A percentile compares a stretch with the other conserved stretches of the same genome.
These are phyloP conservation scores for Stenurella melanura DNA, from an alignment of 2,888 invertebrate species.

Conservation along the genomic window DNA sequence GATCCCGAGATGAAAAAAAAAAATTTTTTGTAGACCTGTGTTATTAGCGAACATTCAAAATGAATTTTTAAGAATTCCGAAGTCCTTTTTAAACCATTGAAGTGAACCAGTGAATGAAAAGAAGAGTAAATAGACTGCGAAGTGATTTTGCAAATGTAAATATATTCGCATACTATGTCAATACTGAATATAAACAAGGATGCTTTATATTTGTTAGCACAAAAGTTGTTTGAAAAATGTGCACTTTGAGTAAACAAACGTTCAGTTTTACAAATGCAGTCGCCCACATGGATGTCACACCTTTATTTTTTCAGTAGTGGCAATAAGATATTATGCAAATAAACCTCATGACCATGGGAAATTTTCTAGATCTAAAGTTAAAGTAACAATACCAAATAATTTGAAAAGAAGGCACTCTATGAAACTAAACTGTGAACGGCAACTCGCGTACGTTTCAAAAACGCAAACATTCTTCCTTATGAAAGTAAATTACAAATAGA, in stretches of 20 bases:
- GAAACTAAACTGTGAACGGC: no score
- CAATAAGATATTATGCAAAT: slow-evolving; percentile 1
- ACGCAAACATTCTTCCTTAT: no score
- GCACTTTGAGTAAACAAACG: not conserved
- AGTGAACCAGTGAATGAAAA: slow-evolving; percentile 7
- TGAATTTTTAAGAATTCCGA: no score
- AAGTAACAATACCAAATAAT: not conserved
- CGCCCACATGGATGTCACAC: slow-evolving; percentile 4
- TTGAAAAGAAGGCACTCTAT: not conserved
- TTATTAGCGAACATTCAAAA: no score
- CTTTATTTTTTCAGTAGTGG: slow-evolving; percentile 18
- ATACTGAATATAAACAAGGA: slow-evolving; percentile 7
- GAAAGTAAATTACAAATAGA: not conserved
- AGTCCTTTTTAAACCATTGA: no score
- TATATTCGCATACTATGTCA: not conserved
- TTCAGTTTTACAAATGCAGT: not conserved
- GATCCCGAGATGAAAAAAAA: no score
- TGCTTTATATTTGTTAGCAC: slow-evolving; percentile 7
- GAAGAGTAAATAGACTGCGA: not conserved
- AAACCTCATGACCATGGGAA: slow-evolving; percentile 11
- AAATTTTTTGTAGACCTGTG: no score
- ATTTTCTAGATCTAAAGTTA: not conserved
- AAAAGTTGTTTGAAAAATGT: not conserved
- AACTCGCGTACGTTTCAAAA: no score
- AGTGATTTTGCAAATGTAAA: slow-evolving; percentile 14